A percentile compares a stretch with the other conserved stretches of the same genome.
Conservation (phyloP, 1,140 invertebrate species). For the Laupala kohalensis region DNA sequence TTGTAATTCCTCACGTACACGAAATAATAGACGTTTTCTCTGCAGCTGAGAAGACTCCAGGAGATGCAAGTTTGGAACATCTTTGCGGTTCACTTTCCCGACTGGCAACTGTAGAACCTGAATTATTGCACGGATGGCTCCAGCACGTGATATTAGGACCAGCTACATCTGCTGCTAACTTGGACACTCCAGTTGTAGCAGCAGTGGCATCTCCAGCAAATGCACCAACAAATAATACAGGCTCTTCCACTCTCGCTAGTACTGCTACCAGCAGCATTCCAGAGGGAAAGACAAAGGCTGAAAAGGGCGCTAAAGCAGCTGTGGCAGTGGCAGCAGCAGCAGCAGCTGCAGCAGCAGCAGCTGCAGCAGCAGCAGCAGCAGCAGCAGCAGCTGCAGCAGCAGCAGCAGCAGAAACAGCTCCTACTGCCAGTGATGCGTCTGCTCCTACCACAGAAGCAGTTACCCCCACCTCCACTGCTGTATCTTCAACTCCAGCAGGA, state of each 20-base stretch:
- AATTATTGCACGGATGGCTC: constrained; percentile 54
- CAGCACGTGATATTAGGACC: constrained; percentile 45
- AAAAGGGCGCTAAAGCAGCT: no score
- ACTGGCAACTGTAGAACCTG: constrained; percentile 47
- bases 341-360: constrained; percentile 1
- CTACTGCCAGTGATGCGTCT: not conserved
- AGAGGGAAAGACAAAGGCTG: no score
- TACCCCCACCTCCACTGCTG: not conserved
- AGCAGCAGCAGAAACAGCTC: constrained; percentile 5
- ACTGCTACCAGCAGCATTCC: not conserved
- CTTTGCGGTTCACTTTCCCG: constrained; percentile 53
- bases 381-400: not conserved
- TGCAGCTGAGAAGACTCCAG: constrained; percentile 36
- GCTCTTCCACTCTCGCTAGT: not conserved
- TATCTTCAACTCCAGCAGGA: not conserved
- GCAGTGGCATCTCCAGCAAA: not conserved
- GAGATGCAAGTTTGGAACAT: constrained; percentile 48
- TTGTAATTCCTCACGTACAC: no score
- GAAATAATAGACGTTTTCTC: no score
- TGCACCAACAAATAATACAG: not conserved
- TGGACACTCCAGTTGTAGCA: not conserved
- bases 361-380: not conserved
- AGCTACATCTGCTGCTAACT: constrained; percentile 26
- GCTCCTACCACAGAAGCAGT: not conserved
- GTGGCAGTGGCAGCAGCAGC: not conserved